Evolutionary conservation across 2,888 invertebrate genomes (phyloP), one percentile per base, ranked within the genome.

Genomic region (Hyposoter dolosus): DNA sequence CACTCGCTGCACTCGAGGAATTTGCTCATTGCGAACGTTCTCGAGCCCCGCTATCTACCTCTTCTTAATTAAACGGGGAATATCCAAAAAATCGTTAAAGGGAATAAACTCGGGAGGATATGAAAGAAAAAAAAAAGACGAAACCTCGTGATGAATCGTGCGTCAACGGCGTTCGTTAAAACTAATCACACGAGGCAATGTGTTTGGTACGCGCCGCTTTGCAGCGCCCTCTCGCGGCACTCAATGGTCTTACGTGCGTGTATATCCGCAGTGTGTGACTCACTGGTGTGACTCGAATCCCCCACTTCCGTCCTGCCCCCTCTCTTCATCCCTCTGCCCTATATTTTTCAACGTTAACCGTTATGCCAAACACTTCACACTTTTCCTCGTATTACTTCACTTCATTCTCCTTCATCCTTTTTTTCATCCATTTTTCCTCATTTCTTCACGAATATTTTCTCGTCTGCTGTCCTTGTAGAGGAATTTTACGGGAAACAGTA

Each of bases 181-280:
- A 65, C 19, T 71, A 82, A 63, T 63, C 82, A 72, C 50, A 19
- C 77, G 5, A 50, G n/a, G 9, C 83, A 74, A 78, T 72, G 40
- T 66, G 23, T 74, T 56, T 66, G 63, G 47, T 35, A 47, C 71
- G 50, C 43, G 50, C 35, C 28, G 76, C 66, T 32, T 56, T 5
- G 45, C 23, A 56, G 56, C 28, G 53, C 66, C 6, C 60, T 74
- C 78, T 50, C 72, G 53, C 53, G 78, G 45, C 63, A 66, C 66
- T 72, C 45, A 32, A 77, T 63, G 56, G 43, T 43, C 71, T 53
- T 65, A 77, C 71, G 60, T 32, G 56, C 56, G 40, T 74, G 72
- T 68, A 81, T 50, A 83, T 72, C 71, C 19, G 66, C 78, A 83
- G 69, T 72, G 83, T 78, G 83, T 78, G 83, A 78, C 72, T 77